Evolutionary conservation across 2,888 invertebrate genomes (phyloP).

Genomic region (Diarsia mendica): DNA sequence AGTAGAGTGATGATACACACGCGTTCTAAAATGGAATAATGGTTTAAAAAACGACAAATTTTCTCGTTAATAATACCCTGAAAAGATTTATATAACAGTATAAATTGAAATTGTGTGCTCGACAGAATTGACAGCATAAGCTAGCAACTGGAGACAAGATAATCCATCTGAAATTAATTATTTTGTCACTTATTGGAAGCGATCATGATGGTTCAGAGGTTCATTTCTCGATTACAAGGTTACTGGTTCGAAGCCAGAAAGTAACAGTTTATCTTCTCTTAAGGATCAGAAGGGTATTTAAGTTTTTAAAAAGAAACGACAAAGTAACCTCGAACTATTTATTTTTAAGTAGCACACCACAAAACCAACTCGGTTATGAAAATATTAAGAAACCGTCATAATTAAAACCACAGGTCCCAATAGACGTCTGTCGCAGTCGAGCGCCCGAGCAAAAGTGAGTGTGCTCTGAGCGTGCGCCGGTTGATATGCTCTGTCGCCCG

Average conservation of each 20-base stretch:
- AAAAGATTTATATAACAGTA: slow-evolving; percentile 43
- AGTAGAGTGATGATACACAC: not conserved
- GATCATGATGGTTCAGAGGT: not conserved
- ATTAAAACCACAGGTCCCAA: too few relatives aligned
- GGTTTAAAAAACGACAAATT: not conserved
- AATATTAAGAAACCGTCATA: too few relatives aligned
- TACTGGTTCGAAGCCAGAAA: not conserved
- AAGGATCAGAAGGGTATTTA: too few relatives aligned
- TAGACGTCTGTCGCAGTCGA: too few relatives aligned
- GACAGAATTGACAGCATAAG: slow-evolving; percentile 52
- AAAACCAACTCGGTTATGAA: too few relatives aligned
- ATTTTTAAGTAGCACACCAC: too few relatives aligned
- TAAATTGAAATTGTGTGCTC: slow-evolving; percentile 44
- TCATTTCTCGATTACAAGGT: not conserved
- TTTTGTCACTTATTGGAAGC: slow-evolving; percentile 36
- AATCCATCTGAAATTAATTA: slow-evolving; percentile 52
- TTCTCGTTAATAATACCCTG: not conserved
- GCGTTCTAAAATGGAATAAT: not conserved
- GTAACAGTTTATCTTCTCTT: not conserved
- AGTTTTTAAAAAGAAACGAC: too few relatives aligned
- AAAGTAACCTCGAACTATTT: too few relatives aligned
- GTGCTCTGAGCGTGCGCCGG: too few relatives aligned
- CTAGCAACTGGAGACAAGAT: slow-evolving; percentile 35
- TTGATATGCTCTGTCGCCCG: too few relatives aligned
- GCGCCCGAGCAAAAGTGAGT: too few relatives aligned